Evolutionary conservation across 2,113 vertebrate species (phyloP), one percentile per base, ranked within the genome.

Genomic region (Sarotherodon lohbergeri): DNA sequence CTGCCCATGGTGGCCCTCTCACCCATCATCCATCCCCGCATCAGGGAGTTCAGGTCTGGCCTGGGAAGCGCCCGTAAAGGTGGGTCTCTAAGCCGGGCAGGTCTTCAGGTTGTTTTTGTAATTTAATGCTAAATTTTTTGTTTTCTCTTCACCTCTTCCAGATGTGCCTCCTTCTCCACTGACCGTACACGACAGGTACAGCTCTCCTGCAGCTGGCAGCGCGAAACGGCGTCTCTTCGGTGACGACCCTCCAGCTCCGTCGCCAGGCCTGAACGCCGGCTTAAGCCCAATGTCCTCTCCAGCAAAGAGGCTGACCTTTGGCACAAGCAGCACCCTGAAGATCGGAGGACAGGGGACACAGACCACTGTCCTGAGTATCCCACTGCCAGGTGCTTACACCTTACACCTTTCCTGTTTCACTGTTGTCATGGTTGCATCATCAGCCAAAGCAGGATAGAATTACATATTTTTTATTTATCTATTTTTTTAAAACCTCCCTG

Each of bases 141-240:
- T 43, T 78, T 9, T 52, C 4, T 24, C 11, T 17, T 76, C 36
- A 0, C 57, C 41, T 54, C 32, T 48, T 56, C 52, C 91, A 99
- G 98, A 98, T 41, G 9, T 96, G 29, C 98, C 97, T 41, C 96
- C 96, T 1, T 96, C 96, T 0, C 96, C 98, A 0, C 95, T 99
- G 78, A 98, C 97, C 0, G 97, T 99, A 57, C 98, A 99, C 0
- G 99, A 99, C 88, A 96, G 99, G 56, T 99, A 98, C 94, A 99
- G 97, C 93, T 99, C 99, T 46, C 99, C 99, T 6, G 91, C 97
- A 1, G 99, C 99, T 2, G 99, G 99, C 68, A 98, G 98, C 71
- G 99, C 98, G 2, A 99, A 98, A 82, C 97, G 98, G 3, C 97
- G 98, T 56, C 97, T 99, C 19, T 99, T 99, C 61, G 98, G 97